A percentile compares a stretch with the other conserved stretches of the same genome.
Evolutionary conservation across 2,113 vertebrate species (phyloP).

Genomic region (Rhizomys pruinosus): DNA sequence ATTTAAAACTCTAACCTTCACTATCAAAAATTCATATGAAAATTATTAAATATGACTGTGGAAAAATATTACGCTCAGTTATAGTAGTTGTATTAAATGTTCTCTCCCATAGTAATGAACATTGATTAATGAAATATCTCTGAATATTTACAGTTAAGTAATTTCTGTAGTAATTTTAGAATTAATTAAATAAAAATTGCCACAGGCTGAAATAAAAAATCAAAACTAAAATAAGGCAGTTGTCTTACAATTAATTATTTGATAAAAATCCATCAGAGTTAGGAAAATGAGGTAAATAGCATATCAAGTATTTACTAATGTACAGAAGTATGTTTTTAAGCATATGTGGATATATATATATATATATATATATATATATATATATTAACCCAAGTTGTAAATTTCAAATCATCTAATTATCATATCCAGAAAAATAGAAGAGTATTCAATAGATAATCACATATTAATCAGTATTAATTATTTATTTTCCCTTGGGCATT

Average conservation of each 20-base stretch:
- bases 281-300: not conserved
- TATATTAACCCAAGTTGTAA: slow-evolving; percentile 30
- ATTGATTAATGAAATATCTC: not conserved
- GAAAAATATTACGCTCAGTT: not conserved
- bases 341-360: too few relatives aligned
- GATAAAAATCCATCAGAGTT: slow-evolving; percentile 6
- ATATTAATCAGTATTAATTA: not conserved
- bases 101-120: not conserved
- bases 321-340: not conserved
- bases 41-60: not conserved
- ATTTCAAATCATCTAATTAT: not conserved
- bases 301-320: slow-evolving; percentile 20
- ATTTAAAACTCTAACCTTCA: not conserved
- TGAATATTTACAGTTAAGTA: slow-evolving; percentile 19
- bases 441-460: not conserved
- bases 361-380: not conserved
- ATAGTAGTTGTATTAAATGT: not conserved
- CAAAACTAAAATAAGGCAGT: not conserved
- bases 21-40: not conserved
- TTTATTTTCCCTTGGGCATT: not conserved
- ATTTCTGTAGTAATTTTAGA: not conserved
- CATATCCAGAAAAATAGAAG: not conserved
- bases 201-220: slow-evolving; percentile 1
- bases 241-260: not conserved
- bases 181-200: slow-evolving; percentile 17